phyloP scores from a whole-genome alignment of 2,113 vertebrate species.

The Spermophilus dauricus region DNA sequence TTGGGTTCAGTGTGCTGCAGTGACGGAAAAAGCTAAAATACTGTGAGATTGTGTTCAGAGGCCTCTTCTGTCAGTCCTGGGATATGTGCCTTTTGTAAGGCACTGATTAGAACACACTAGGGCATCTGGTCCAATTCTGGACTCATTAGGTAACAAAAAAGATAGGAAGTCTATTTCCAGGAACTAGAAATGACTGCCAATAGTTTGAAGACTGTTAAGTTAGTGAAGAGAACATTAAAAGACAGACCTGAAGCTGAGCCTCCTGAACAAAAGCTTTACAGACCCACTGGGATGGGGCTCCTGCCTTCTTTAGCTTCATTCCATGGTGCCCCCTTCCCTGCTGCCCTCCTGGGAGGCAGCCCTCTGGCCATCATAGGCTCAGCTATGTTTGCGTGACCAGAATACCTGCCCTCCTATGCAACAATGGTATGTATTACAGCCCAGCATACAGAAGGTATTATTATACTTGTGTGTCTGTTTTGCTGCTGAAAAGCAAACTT shows the following conservation, averaged over 20 bases:
- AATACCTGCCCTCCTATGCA: not conserved
- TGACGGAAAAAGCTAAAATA: not conserved
- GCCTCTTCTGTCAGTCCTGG: not conserved
- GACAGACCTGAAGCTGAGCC: not conserved
- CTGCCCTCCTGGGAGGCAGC: not conserved
- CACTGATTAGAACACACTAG: not conserved
- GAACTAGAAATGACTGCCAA: slow-evolving; percentile 2
- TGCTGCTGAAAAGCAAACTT: not conserved
- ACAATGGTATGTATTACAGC: rapidly evolving
- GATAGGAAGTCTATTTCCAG: slow-evolving; percentile 6
- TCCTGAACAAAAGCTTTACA: not conserved
- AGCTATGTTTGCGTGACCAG: no score
- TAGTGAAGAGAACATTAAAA: not conserved
- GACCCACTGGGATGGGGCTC: rapidly evolving
- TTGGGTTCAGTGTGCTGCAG: not conserved
- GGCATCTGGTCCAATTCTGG: not conserved
- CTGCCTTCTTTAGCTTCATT: not conserved
- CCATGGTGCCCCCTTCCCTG: rapidly evolving
- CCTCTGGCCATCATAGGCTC: not conserved
- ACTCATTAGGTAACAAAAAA: slow-evolving; percentile 18
- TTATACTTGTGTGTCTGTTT: not conserved
- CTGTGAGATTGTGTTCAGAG: not conserved
- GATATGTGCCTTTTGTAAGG: not conserved
- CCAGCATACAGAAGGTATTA: not conserved
- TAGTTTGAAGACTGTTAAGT: not conserved